Base-by-base conservation (phyloP, 2,113 vertebrate genomes). In the Petromus typicus region DNA sequence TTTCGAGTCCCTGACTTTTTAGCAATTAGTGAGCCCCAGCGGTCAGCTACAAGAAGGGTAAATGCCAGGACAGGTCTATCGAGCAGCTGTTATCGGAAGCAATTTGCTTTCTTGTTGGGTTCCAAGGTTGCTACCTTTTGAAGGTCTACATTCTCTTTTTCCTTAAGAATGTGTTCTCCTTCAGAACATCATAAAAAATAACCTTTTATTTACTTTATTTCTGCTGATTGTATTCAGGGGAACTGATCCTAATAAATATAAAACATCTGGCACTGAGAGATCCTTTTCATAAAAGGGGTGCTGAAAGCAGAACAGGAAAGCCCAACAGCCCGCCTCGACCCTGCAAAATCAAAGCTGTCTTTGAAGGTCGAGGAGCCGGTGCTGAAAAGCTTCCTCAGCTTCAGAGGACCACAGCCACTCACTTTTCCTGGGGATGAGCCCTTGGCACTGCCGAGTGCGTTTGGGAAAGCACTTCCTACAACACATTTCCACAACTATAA, bases 11-110 rank as follows among this genome's bases (percentile, higher is more conserved):
- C 0, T 0, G 1, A 69, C 69, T 95, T 93, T 32, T 22, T 94
- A 92, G 94, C 95, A 97, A 98, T 98, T 97, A 98, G 97, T 80
- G 88, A 78, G 89, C 90, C 69, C 63, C 43, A 76, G 67, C 93
- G 1, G 12, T 92, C 81, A 82, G 91, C 91, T 90, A 37, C 75
- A 89, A 81, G 78, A 97, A 97, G 94, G 96, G 93, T 87, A 97
- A 98, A 97, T 91, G 91, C 93, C 27, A 86, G 95, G 95, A 86
- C 79, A 88, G 23, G 92, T 61, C 92, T 96, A 95, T 84, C 82
- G 89, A 95, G 73, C 59, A 54, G 89, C 80, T 94, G 69, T 97
- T 93, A 3, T 57, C 93, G 66, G 91, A 64, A 89, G 92, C 7
- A 91, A 95, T 94, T 95, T 93, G 59, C 97, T 96, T 82, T 97